These are phyloP conservation scores for Wasmannia auropunctata DNA, from an alignment of 1,140 invertebrate genomes.

Conservation along the genomic window DNA sequence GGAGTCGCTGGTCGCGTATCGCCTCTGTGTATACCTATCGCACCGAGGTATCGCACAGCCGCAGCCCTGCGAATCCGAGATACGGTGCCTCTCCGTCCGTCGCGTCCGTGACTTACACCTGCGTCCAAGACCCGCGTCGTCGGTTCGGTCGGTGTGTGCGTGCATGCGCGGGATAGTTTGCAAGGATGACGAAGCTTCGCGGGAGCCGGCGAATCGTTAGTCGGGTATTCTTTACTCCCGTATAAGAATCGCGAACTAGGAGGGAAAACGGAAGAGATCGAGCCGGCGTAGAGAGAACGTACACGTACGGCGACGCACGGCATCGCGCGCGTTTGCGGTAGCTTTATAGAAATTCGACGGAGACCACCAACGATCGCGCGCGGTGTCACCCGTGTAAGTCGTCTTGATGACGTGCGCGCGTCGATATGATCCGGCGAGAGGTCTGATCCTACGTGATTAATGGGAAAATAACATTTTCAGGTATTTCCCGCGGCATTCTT, in stretches of 20 bases:
- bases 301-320: background rate
- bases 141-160: background rate
- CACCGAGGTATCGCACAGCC: constrained; percentile 3
- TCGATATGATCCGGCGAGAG: constrained; percentile 6
- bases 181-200: constrained; percentile 76
- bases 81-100: background rate
- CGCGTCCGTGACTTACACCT: constrained; percentile 11
- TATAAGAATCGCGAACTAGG: constrained; percentile 30
- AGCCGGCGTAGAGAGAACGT: background rate
- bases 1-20: background rate
- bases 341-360: constrained; percentile 38
- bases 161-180: constrained; percentile 70
- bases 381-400: constrained; percentile 5
- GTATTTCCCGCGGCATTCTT: background rate
- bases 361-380: constrained; percentile 48
- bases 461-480: constrained; percentile 8
- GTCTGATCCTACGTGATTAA: background rate
- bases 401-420: background rate
- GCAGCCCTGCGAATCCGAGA: constrained; percentile 6
- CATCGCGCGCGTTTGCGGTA: constrained; percentile 1
- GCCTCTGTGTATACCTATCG: too few relatives aligned
- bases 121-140: background rate
- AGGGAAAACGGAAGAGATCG: constrained; percentile 29
- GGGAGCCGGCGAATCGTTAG: constrained; percentile 74
- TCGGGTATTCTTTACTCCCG: constrained; percentile 69